Percentiles rank a stretch among this genome's conserved stretches.
Evolutionary conservation across 2,888 invertebrate species (phyloP).

Genomic region (Protodeltote pygarga): DNA sequence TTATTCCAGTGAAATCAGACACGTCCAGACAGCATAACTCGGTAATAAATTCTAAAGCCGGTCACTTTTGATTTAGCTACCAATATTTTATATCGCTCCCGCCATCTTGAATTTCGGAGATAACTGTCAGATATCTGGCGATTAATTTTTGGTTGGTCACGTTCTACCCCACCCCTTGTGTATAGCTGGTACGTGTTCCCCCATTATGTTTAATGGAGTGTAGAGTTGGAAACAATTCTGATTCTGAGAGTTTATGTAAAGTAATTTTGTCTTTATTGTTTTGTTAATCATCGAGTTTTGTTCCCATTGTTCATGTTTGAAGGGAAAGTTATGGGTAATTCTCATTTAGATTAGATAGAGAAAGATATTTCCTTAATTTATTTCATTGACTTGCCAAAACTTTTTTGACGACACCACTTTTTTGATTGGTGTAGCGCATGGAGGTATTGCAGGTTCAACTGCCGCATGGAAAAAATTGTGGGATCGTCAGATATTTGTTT

Average conservation of each 20-base stretch:
- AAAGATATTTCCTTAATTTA: background rate
- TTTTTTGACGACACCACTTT: no score
- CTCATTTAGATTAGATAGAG: slow-evolving; percentile 2
- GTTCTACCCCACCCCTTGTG: slow-evolving; percentile 22
- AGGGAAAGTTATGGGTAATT: background rate
- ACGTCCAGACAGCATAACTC: background rate
- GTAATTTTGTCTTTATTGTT: slow-evolving; percentile 19
- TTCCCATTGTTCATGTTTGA: slow-evolving; percentile 2
- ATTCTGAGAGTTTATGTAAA: slow-evolving; percentile 29
- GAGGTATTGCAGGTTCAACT: no score
- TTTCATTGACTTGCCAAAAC: no score
- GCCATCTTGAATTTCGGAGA: slow-evolving; percentile 20
- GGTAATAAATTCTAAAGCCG: background rate
- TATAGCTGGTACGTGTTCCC: slow-evolving; percentile 43
- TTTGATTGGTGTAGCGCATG: no score
- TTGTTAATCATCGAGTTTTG: slow-evolving; percentile 13
- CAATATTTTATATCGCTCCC: slow-evolving; percentile 28
- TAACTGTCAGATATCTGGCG: slow-evolving; percentile 25
- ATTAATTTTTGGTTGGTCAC: slow-evolving; percentile 44
- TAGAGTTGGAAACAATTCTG: slow-evolving; percentile 26
- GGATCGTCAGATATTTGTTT: no score
- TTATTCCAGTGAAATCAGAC: background rate
- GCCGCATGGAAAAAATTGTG: no score
- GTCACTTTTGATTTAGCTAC: background rate
- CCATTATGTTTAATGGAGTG: slow-evolving; percentile 34